Conservation (phyloP, 2,113 vertebrate genomes). For the Cichladusa arquata region DNA sequence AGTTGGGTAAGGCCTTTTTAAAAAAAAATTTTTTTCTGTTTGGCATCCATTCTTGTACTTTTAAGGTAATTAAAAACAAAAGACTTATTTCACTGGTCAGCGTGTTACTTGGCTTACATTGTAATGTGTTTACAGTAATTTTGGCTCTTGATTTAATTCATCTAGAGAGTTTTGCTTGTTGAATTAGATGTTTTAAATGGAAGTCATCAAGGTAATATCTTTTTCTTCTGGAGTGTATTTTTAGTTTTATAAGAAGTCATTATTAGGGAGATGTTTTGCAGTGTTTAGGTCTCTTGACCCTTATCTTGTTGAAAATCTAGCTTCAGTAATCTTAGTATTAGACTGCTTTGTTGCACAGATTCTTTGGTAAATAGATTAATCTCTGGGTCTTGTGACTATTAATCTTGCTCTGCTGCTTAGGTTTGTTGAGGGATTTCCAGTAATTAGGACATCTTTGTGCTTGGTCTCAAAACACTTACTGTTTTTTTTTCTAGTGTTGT, state of each 20-base stretch:
- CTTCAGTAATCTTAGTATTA: constrained; percentile 49
- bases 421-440: constrained; percentile 56
- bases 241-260: not conserved
- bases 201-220: not conserved
- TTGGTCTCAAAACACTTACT: constrained; percentile 42
- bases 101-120: not conserved
- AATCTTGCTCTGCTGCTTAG: constrained; percentile 52
- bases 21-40: not conserved
- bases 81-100: not conserved
- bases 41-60: not conserved
- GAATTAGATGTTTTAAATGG: not conserved
- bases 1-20: not conserved
- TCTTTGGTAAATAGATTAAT: constrained; percentile 63
- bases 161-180: not conserved
- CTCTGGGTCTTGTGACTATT: constrained; percentile 60
- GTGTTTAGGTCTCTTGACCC: not conserved
- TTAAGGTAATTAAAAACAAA: not conserved
- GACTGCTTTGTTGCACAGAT: constrained; percentile 36
- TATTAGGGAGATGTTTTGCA: constrained; percentile 32
- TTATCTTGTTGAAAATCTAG: constrained; percentile 33
- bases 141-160: not conserved
- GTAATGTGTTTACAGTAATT: not conserved
- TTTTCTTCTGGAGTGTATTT: not conserved
- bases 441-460: constrained; percentile 60
- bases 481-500: not conserved